Percentiles rank a stretch among this genome's conserved stretches.
These are phyloP conservation scores for Lontra canadensis DNA, from an alignment of 2,113 vertebrate species.

Conservation along the genomic window DNA sequence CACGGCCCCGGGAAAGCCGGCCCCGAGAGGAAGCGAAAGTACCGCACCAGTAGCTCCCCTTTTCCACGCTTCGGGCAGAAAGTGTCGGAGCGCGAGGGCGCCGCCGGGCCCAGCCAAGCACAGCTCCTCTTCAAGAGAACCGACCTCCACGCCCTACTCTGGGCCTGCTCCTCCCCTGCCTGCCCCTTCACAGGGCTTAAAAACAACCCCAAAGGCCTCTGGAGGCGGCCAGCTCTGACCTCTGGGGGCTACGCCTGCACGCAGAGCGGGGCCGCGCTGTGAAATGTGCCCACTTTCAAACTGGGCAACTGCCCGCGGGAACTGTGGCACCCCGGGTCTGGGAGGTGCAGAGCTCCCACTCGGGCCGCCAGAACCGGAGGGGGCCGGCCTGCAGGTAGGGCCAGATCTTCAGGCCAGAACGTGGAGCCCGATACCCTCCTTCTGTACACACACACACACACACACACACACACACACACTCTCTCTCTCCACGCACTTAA, in stretches of 20 bases:
- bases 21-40: not conserved
- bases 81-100: accelerated
- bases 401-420: not conserved
- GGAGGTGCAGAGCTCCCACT: not conserved
- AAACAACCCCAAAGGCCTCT: not conserved
- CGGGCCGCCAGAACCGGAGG: not conserved
- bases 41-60: not conserved
- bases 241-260: not conserved
- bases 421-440: not conserved
- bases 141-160: accelerated
- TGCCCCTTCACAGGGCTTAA: not conserved
- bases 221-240: not conserved
- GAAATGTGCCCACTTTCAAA: not conserved
- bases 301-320: not conserved
- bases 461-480: no score
- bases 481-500: not conserved
- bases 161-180: not conserved
- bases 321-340: not conserved
- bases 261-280: not conserved
- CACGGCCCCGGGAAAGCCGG: not conserved
- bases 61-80: no score
- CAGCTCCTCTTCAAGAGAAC: not conserved
- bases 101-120: accelerated
- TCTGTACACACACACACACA: not conserved
- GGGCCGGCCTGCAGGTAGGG: not conserved